Evolutionary conservation across 2,797 vertebrate genomes (phyloP).

Genomic region (Otolemur crassicaudatus): DNA sequence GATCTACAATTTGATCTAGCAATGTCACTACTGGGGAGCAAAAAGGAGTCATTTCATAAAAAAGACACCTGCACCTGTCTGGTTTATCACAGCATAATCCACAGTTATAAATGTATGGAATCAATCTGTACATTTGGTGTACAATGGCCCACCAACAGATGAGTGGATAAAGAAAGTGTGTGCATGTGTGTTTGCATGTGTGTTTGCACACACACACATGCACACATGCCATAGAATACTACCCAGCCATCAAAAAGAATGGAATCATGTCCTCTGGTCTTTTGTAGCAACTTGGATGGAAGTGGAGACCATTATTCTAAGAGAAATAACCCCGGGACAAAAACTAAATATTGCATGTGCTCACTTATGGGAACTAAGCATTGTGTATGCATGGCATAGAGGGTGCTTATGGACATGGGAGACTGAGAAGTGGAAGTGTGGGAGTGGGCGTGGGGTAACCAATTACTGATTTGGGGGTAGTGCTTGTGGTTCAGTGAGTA

Average conservation of each 20-base stretch:
- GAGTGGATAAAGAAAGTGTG: background rate
- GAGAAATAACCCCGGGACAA: background rate
- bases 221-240: too few relatives aligned
- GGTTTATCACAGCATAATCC: background rate
- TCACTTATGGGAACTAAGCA: background rate
- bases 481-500: too few relatives aligned
- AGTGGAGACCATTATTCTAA: background rate
- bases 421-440: background rate
- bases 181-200: too few relatives aligned
- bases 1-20: background rate
- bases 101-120: background rate
- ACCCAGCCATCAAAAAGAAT: background rate
- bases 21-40: background rate
- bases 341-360: background rate
- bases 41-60: background rate
- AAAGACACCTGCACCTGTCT: background rate
- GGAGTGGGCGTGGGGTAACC: background rate
- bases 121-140: background rate
- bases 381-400: background rate
- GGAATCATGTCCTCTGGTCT: background rate
- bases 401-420: background rate
- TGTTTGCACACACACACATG: too few relatives aligned
- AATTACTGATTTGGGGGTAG: background rate
- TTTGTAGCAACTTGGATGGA: background rate
- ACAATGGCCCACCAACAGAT: background rate